Base-by-base conservation (phyloP, 2,113 vertebrate genomes). In the Plestiodon gilberti region DNA sequence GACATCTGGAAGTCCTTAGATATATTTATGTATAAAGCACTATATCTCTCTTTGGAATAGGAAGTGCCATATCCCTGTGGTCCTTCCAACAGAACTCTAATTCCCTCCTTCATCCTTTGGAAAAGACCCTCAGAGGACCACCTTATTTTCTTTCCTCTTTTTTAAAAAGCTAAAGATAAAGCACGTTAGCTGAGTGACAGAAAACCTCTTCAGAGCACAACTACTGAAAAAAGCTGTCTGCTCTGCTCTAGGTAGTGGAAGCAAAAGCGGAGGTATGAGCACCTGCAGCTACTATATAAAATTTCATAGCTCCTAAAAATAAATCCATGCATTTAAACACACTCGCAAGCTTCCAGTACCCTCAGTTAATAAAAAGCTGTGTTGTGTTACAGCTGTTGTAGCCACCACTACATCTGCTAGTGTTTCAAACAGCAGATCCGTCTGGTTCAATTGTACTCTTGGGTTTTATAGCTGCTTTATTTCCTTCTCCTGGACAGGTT, bases 391-490 rank as follows among this genome's bases (percentile, higher is more conserved):
- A 89, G 75, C 65, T 70, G 62, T 59, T 82, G 90, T 79, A 81
- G 67, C 40, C 83, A 55, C 85, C 59, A 17, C 33, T 62, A 91
- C 91, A 94, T 91, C 90, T 93, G 87, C 88, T 86, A 90, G 48
- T 84, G 83, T 86, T 93, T 94, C 91, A 74, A 92, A 89, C 90
- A 48, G 87, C 69, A 87, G 3, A 6, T 77, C 81, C 38, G 89
- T 89, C 90, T 90, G 91, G 80, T 74, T 94, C 89, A 88, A 88
- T 84, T 90, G 79, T 84, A 64, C 87, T 89, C 74, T 90, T 90
- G 73, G 90, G 73, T 90, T 48, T 93, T 87, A 92, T 73, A 89
- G 85, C 71, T 87, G 55, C 81, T 90, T 92, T 92, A 93, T 91
- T 92, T 92, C 84, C 48, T 30, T 92, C 88, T 92, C 84, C 73